A percentile compares a stretch with the other conserved stretches of the same genome.
Evolutionary conservation across 2,888 invertebrate genomes (phyloP).

Genomic region (Anoncus sp.): DNA sequence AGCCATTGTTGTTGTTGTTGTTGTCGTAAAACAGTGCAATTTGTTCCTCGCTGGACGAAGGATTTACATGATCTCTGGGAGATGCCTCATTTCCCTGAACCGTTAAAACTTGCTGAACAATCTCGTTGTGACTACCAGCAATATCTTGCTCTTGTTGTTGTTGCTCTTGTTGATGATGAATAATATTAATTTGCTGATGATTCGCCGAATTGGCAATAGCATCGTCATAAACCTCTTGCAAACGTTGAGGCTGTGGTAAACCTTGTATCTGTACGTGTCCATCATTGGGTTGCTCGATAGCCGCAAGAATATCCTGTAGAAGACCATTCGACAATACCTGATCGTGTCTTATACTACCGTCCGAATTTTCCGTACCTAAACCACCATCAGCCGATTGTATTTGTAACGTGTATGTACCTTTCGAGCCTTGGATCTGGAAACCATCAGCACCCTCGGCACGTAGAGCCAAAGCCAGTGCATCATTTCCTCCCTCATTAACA

Average conservation of each 20-base stretch:
- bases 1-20: conserved; percentile 71
- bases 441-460: conserved; percentile 74
- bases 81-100: conserved; percentile 51
- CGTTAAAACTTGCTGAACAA: conserved; percentile 45
- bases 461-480: conserved; percentile 75
- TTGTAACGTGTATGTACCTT: conserved; percentile 89
- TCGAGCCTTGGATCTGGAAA: conserved; percentile 83
- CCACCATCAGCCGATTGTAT: conserved; percentile 89
- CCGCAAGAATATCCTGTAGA: conserved; percentile 91
- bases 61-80: conserved; percentile 23
- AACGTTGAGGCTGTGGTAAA: conserved; percentile 69
- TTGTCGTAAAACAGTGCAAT: conserved; percentile 78
- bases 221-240: conserved; percentile 70
- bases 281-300: conserved; percentile 89
- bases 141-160: conserved; percentile 4
- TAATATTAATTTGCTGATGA: conserved; percentile 49
- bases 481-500: conserved; percentile 72
- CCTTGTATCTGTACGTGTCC: conserved; percentile 75
- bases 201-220: conserved; percentile 44
- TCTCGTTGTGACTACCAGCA: conserved; percentile 37
- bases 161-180: conserved; percentile 50
- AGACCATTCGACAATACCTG: conserved; percentile 92
- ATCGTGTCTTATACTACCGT: conserved; percentile 87
- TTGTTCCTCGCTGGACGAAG: conserved; percentile 64
- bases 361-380: conserved; percentile 83